phyloP scores from a whole-genome alignment of 2,888 invertebrate species.

The Strigamia transsilvanica region DNA sequence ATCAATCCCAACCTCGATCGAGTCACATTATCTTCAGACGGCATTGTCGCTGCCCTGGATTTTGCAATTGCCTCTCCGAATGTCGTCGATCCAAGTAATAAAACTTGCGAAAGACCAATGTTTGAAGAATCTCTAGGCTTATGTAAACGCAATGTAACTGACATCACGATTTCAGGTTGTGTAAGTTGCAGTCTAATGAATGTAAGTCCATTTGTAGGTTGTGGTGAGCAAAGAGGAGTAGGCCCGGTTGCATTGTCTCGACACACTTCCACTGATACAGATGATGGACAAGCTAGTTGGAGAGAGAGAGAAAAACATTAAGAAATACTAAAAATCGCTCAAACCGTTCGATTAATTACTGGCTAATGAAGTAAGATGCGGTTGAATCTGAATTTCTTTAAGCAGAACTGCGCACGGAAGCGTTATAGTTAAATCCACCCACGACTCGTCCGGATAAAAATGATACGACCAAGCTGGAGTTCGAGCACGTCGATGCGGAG shows the following conservation, averaged over 20 bases:
- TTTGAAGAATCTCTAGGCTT: slow-evolving; percentile 89
- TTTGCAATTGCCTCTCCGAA: slow-evolving; percentile 71
- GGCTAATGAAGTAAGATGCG: slow-evolving; percentile 82
- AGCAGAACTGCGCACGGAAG: slow-evolving; percentile 88
- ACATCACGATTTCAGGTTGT: slow-evolving; percentile 84
- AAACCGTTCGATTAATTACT: slow-evolving; percentile 67
- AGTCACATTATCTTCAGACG: slow-evolving; percentile 62
- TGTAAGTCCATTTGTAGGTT: slow-evolving; percentile 86
- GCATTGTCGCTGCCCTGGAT: slow-evolving; percentile 59
- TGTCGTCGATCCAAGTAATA: slow-evolving; percentile 83
- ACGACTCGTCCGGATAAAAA: slow-evolving; percentile 86
- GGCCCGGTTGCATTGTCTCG: slow-evolving; percentile 80
- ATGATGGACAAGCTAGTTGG: slow-evolving; percentile 88
- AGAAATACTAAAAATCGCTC: background rate
- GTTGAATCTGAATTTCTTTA: slow-evolving; percentile 86
- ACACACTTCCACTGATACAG: slow-evolving; percentile 84
- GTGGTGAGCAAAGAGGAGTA: slow-evolving; percentile 84
- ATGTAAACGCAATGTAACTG: slow-evolving; percentile 79
- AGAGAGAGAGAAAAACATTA: background rate
- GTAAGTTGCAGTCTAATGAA: slow-evolving; percentile 84
- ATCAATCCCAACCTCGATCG: slow-evolving; percentile 60
- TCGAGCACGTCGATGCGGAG: slow-evolving; percentile 83
- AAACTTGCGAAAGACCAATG: slow-evolving; percentile 86
- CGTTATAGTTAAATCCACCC: slow-evolving; percentile 85
- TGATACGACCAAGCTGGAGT: slow-evolving; percentile 96